Percentiles rank a stretch among this genome's conserved stretches.
Evolutionary conservation across 2,113 vertebrate species (phyloP).

Genomic region (Herpailurus yagouaroundi): DNA sequence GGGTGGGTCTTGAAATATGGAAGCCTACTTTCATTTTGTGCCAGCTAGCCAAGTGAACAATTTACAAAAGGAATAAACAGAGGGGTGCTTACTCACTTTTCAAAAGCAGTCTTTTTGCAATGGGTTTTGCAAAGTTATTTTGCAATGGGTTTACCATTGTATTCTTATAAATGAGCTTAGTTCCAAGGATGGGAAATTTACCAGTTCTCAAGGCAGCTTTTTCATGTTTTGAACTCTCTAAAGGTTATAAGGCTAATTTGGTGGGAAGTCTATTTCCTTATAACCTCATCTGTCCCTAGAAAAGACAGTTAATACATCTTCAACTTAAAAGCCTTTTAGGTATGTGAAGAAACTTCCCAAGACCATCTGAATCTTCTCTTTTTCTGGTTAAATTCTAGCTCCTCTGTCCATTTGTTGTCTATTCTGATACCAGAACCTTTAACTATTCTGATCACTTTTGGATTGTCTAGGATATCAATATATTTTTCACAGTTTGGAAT

Average conservation of each 20-base stretch:
- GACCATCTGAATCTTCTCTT: background rate
- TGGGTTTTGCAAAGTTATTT: conserved; percentile 18
- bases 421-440: background rate
- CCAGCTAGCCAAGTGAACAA: background rate
- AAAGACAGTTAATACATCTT: conserved; percentile 15
- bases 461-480: background rate
- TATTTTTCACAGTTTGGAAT: background rate
- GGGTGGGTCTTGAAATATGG: background rate
- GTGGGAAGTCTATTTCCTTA: background rate
- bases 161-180: background rate
- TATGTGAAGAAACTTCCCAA: background rate
- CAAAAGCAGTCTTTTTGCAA: conserved; percentile 9
- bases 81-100: background rate
- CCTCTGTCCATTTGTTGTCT: background rate
- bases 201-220: background rate
- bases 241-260: conserved; percentile 22
- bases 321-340: background rate
- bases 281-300: background rate
- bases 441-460: background rate
- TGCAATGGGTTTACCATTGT: background rate
- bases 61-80: conserved; percentile 26
- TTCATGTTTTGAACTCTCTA: conserved; percentile 18
- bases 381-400: background rate
- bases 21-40: background rate
- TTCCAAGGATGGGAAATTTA: conserved; percentile 12